A percentile compares a stretch with the other conserved stretches of the same genome.
Conservation (phyloP, 2,888 invertebrate genomes). For the Rhorus exstirpatorius region DNA sequence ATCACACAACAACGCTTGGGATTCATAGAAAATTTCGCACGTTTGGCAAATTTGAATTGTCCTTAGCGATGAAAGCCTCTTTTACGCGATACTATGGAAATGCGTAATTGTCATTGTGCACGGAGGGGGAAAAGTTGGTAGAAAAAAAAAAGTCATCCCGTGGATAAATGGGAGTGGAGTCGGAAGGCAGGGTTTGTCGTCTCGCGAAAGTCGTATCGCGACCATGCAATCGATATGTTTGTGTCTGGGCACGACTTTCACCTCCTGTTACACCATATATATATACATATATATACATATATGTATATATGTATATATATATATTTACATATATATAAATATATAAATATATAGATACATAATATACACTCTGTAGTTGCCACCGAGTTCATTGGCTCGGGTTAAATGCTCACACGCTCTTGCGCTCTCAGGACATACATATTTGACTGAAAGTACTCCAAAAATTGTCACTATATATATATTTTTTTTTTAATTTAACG, state of each 20-base stretch:
- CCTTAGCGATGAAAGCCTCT: background rate
- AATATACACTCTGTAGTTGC: background rate
- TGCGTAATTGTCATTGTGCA: background rate
- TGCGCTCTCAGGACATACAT: slow-evolving; percentile 13
- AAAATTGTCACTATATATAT: background rate
- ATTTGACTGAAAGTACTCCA: background rate
- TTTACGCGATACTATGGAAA: background rate
- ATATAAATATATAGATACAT: background rate
- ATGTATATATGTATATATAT: no score
- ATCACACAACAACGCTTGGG: no score
- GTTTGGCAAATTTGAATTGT: no score
- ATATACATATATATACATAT: background rate
- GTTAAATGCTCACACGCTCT: slow-evolving; percentile 24
- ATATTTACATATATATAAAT: no score
- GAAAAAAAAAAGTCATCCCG: background rate
- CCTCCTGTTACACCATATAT: slow-evolving; percentile 22
- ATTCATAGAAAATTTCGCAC: no score
- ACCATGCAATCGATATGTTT: slow-evolving; percentile 66
- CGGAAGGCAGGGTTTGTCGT: slow-evolving; percentile 19
- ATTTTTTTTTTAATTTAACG: background rate
- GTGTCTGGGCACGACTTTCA: slow-evolving; percentile 60
- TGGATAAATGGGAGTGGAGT: slow-evolving; percentile 27
- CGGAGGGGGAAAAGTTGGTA: background rate
- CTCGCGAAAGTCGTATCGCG: slow-evolving; percentile 40
- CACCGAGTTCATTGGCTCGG: slow-evolving; percentile 64